Evolutionary conservation across 2,888 invertebrate genomes (phyloP), one percentile per base, ranked within the genome.

Genomic region (Xestia xanthographa): DNA sequence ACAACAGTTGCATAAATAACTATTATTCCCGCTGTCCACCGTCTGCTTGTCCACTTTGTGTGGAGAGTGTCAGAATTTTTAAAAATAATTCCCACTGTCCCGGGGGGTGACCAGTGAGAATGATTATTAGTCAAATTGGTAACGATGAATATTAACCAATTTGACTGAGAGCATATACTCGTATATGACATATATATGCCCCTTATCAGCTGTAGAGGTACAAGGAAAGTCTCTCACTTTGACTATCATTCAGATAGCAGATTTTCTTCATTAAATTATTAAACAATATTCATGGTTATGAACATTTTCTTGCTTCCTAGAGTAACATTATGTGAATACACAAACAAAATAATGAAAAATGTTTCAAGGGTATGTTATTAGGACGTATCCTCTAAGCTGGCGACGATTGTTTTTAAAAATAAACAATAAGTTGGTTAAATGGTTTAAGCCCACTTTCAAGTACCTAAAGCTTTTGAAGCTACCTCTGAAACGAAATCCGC

Each of bases 121-220:
- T 34, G 34, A 34, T 34, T 34, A 5, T 34, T 4, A 34, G 11
- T 41, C 41, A 41, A 41, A 41, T 41, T 41, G 41, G 9, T 34
- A 34, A 34, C 34, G 45, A 20, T 41, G 8, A 73, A 43, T 50
- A 60, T 41, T 60, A 50, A 22, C 34, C 20, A 69, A 77, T 80
- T 77, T 75, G 62, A 34, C 34, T 34, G 34, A 34, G 34, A 5
- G 34, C 34, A 34, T 34, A 34, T 34, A 34, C 34, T 34, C 34
- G 34, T 34, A 34, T 34, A 34, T 34, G 34, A 34, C 34, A 34
- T 34, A 34, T 34, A 34, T 34, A 34, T 34, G 66, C 5, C 34
- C 34, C 22, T 80, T 89, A 88, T 89, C 82, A 56, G 50, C 34
- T 34, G n/a, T n/a, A 48, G 60, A 67, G n/a, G 53, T 20, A 56